Conservation (phyloP, 2,113 vertebrate species). For the Hymenochirus boettgeri region DNA sequence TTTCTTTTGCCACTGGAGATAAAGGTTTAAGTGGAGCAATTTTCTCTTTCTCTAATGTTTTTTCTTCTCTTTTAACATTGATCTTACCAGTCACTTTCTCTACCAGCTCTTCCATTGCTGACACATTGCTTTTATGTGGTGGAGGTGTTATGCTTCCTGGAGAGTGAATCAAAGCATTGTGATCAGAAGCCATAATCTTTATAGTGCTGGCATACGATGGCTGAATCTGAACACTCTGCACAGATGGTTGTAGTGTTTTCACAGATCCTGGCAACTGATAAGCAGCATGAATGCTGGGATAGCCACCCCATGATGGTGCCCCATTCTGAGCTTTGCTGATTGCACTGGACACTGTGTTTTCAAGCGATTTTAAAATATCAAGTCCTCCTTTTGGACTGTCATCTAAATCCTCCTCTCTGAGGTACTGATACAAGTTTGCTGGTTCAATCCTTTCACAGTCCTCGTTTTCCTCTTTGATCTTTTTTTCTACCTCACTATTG, state of each 20-base stretch:
- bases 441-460: constrained; percentile 78
- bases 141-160: constrained; percentile 82
- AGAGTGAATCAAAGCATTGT: constrained; percentile 72
- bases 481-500: constrained; percentile 63
- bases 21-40: constrained; percentile 64
- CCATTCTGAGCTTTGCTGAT: constrained; percentile 98
- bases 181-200: constrained; percentile 77
- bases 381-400: constrained; percentile 88
- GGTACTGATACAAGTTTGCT: constrained; percentile 81
- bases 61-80: constrained; percentile 79
- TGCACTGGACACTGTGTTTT: constrained; percentile 93
- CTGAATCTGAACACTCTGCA: constrained; percentile 85
- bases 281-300: constrained; percentile 96
- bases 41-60: constrained; percentile 67
- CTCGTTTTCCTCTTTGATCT: constrained; percentile 91
- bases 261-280: constrained; percentile 89
- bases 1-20: constrained; percentile 75
- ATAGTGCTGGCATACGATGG: constrained; percentile 74
- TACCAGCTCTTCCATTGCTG: constrained; percentile 95
- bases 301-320: constrained; percentile 94
- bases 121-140: constrained; percentile 88
- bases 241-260: constrained; percentile 70
- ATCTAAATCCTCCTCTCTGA: constrained; percentile 92
- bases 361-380: constrained; percentile 93
- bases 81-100: constrained; percentile 94